phyloP scores from a whole-genome alignment of 2,113 vertebrate genomes.

The Struthidea cinerea region DNA sequence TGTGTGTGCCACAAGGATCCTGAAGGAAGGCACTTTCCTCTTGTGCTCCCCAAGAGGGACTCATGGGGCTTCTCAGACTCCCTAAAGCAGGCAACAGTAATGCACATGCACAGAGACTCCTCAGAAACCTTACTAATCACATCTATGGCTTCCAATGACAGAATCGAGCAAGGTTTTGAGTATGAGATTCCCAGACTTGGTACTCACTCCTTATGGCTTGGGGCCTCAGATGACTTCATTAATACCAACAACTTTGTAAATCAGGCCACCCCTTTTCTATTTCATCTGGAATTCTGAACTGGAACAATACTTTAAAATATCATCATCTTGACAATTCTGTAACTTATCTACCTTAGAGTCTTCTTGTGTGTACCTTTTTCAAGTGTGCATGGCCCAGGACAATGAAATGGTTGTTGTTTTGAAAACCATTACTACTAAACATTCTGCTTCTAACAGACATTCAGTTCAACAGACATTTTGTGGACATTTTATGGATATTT shows the following conservation, averaged over 20 bases:
- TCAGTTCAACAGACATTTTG: neutral
- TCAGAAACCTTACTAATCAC: neutral
- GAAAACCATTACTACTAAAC: neutral
- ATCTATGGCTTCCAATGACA: neutral
- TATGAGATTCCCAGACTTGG: neutral
- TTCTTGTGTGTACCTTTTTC: neutral
- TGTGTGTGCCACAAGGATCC: rapidly evolving
- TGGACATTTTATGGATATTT: neutral
- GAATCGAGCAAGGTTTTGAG: neutral
- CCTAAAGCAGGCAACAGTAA: neutral
- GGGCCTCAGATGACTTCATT: neutral
- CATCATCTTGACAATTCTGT: neutral
- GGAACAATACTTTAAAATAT: neutral
- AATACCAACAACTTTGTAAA: neutral
- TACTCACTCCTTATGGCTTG: neutral
- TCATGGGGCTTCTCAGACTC: neutral
- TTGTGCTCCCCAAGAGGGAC: neutral
- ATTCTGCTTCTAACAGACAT: neutral
- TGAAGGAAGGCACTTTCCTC: neutral
- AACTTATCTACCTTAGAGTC: neutral
- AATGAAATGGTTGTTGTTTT: neutral
- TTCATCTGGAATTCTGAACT: neutral
- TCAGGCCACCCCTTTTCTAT: neutral
- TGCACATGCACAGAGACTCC: neutral
- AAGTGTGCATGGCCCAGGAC: neutral